A percentile compares a stretch with the other conserved stretches of the same genome.
Evolutionary conservation across 2,888 invertebrate species (phyloP).

Genomic region (Strigamia transsilvanica): DNA sequence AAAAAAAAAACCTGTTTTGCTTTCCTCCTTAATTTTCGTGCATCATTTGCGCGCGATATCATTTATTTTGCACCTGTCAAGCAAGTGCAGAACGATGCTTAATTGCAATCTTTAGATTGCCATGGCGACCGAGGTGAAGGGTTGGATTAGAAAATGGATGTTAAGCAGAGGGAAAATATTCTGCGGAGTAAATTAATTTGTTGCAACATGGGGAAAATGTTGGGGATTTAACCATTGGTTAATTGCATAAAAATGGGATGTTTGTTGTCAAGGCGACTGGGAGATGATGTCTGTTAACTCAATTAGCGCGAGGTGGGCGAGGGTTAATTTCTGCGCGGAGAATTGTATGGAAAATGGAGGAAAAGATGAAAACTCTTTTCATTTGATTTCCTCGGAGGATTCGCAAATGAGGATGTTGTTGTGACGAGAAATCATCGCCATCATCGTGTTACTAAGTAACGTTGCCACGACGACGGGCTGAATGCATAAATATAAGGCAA

Average conservation of each 20-base stretch:
- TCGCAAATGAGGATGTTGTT: neutral
- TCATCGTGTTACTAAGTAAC: slow-evolving; percentile 26
- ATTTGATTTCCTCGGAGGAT: slow-evolving; percentile 15
- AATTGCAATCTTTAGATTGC: neutral
- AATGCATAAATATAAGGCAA: neutral
- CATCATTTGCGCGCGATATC: slow-evolving; percentile 2
- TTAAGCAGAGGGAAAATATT: no score
- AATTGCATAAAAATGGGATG: neutral
- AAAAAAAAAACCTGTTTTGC: neutral
- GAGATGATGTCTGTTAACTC: slow-evolving; percentile 10
- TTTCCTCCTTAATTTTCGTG: neutral
- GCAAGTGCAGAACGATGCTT: neutral
- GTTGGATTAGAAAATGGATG: slow-evolving; percentile 17
- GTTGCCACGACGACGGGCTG: neutral
- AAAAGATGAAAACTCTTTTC: neutral
- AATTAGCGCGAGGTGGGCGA: neutral
- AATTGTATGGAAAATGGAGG: neutral
- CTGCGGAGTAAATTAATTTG: neutral
- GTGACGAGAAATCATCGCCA: neutral
- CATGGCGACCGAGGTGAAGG: slow-evolving; percentile 2
- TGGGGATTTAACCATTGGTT: slow-evolving; percentile 7
- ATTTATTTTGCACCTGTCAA: slow-evolving; percentile 20
- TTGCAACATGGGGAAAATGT: neutral
- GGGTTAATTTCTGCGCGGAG: neutral
- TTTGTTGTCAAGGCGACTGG: neutral